Evolutionary conservation across 2,797 vertebrate genomes (phyloP), one percentile per base, ranked within the genome.

Genomic region (Enteromius paludinosus): DNA sequence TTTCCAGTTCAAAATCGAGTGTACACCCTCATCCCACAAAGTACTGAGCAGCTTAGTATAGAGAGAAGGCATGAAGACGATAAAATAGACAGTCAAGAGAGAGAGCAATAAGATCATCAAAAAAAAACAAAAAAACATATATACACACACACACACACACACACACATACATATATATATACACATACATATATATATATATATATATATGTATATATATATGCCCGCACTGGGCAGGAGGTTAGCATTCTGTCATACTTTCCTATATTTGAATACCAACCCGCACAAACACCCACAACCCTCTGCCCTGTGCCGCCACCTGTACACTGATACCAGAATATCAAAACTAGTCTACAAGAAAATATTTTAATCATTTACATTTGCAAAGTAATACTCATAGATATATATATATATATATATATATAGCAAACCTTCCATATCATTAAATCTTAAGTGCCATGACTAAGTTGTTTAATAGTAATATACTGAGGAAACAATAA

Each of bases 11-110:
- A 66, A 82, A 84, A 76, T 76, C 20, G 35, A 85, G 49, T 81
- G 59, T 85, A 85, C 81, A 81, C 68, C 79, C 69, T 72, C 72
- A 81, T 80, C 73, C 77, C 78, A 83, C 49, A 78, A 45, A 79
- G 70, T 80, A 85, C 85, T 71, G 73, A 89, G 86, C 86, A 87
- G 86, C 88, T 78, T 87, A 78, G 76, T 78, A 76, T 75, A 78
- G 62, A 76, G 68, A 61, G 69, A 78, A 82, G 81, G 59, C 59
- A 85, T 54, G 74, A 85, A 81, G 73, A 81, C 61, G 62, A 85
- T 66, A 76, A 77, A 62, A 83, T 23, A 85, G 82, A 77, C 74
- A 47, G 72, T 81, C 14, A 74, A 80, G 49, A 83, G 49, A 83
- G 49, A 83, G 76, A 79, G 78, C 20, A 74, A 65, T 43, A 66